These are phyloP conservation scores for Brienomyrus brachyistius DNA, from an alignment of 2,113 vertebrate genomes.

Conservation along the genomic window DNA sequence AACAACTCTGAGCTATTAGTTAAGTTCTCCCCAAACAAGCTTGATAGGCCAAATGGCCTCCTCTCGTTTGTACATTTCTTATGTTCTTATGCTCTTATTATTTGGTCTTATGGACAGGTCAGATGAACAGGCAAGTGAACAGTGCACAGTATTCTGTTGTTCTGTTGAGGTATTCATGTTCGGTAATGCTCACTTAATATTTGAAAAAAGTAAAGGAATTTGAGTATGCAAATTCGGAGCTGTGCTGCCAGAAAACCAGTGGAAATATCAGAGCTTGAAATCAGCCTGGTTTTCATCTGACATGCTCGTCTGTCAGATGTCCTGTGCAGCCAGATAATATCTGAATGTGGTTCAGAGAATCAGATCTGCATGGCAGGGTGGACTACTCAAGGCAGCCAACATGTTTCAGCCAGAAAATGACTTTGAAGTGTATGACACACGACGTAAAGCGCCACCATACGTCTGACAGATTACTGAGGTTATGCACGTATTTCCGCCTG, in stretches of 20 bases:
- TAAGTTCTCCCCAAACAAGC: no score
- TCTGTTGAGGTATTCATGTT: not conserved
- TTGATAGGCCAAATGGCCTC: no score
- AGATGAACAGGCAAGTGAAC: not conserved
- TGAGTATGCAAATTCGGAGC: not conserved
- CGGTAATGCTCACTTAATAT: not conserved
- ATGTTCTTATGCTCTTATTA: no score
- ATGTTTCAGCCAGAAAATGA: not conserved
- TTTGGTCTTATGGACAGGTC: not conserved
- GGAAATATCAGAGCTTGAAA: not conserved
- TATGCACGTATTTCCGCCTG: not conserved
- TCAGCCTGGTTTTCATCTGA: not conserved
- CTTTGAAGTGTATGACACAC: not conserved
- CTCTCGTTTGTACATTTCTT: no score
- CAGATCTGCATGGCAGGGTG: not conserved
- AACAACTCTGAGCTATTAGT: no score
- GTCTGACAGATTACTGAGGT: not conserved
- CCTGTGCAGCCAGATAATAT: not conserved
- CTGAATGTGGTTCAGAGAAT: not conserved
- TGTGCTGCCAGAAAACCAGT: not conserved
- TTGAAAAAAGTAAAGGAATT: not conserved
- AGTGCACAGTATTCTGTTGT: not conserved
- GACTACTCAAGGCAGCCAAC: not conserved
- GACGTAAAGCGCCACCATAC: not conserved
- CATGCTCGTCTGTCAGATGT: not conserved